Percentiles rank a stretch among this genome's conserved stretches.
Conservation (phyloP, 2,797 vertebrate species). For the Danio albolineatus region DNA sequence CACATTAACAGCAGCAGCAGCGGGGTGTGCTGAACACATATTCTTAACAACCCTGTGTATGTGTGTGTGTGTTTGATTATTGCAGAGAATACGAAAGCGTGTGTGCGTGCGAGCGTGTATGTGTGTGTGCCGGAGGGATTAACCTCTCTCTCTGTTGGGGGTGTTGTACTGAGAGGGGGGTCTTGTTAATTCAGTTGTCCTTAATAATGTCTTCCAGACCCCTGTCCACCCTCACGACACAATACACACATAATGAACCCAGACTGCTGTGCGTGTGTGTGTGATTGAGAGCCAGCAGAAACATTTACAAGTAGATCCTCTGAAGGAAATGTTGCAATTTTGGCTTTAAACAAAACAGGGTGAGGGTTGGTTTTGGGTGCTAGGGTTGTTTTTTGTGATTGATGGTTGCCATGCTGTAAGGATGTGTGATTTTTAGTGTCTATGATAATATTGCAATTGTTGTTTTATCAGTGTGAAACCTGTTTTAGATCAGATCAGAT, state of each 20-base stretch:
- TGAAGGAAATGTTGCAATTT: not conserved
- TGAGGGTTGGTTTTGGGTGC: not conserved
- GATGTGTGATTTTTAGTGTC: too few species aligned
- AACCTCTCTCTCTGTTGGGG: conserved; percentile 62
- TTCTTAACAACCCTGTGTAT: not conserved
- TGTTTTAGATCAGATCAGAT: too few species aligned
- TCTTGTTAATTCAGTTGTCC: conserved; percentile 66
- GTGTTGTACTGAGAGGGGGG: conserved; percentile 56
- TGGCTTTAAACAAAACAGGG: not conserved
- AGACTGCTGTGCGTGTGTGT: conserved; percentile 3
- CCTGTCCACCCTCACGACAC: conserved; percentile 53
- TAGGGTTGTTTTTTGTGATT: not conserved
- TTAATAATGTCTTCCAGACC: conserved; percentile 65
- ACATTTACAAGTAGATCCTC: not conserved
- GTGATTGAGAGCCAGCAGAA: not conserved
- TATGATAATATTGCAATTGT: too few species aligned
- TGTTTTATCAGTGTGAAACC: too few species aligned
- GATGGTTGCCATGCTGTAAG: not conserved
- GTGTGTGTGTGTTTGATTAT: conserved; percentile 19
- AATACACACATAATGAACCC: conserved; percentile 45
- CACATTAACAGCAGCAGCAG: conserved; percentile 37
- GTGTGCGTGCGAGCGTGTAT: conserved; percentile 3
- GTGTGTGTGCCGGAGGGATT: conserved; percentile 51
- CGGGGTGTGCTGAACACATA: conserved; percentile 6
- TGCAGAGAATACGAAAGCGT: conserved; percentile 8